A percentile compares a stretch with the other conserved stretches of the same genome.
phyloP scores from a whole-genome alignment of 2,797 vertebrate genomes.

The Galago senegalensis region DNA sequence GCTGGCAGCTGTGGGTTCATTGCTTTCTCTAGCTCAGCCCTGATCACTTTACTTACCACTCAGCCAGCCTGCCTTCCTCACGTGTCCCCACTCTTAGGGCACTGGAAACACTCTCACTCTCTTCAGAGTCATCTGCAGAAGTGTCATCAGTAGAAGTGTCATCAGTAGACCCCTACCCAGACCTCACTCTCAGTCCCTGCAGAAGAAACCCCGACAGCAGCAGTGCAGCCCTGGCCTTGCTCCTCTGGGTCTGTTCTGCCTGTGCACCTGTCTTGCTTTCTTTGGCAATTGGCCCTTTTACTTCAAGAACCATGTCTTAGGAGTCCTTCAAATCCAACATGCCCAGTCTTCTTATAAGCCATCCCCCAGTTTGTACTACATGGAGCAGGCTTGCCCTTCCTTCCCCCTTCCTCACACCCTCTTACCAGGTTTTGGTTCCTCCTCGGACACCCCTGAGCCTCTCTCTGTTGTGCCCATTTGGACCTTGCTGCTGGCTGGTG shows the following conservation, averaged over 20 bases:
- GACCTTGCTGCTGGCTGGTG: not conserved
- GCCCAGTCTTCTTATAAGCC: not conserved
- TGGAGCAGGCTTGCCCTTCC: not conserved
- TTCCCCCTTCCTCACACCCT: not conserved
- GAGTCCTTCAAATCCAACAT: not conserved
- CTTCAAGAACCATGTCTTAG: not conserved
- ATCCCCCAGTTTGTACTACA: not conserved
- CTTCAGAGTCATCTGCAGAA: slow-evolving; percentile 23
- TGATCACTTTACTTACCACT: not conserved
- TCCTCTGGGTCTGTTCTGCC: not conserved
- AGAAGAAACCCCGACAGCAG: slow-evolving; percentile 16
- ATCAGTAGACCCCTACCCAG: not conserved
- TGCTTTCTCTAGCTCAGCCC: not conserved
- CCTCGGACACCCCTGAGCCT: not conserved
- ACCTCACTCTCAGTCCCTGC: not conserved
- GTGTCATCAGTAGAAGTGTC: slow-evolving; percentile 11
- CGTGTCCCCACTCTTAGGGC: not conserved
- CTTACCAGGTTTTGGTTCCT: not conserved
- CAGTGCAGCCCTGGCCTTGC: not conserved
- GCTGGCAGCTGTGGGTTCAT: not conserved
- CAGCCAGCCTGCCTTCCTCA: not conserved
- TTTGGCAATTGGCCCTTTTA: not conserved
- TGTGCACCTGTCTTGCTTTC: not conserved
- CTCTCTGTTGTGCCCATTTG: slow-evolving; percentile 19
- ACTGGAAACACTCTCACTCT: not conserved